Percentiles rank a stretch among this genome's conserved stretches.
These are phyloP conservation scores for Theropithecus gelada DNA, from an alignment of 2,113 vertebrate species.

Conservation along the genomic window DNA sequence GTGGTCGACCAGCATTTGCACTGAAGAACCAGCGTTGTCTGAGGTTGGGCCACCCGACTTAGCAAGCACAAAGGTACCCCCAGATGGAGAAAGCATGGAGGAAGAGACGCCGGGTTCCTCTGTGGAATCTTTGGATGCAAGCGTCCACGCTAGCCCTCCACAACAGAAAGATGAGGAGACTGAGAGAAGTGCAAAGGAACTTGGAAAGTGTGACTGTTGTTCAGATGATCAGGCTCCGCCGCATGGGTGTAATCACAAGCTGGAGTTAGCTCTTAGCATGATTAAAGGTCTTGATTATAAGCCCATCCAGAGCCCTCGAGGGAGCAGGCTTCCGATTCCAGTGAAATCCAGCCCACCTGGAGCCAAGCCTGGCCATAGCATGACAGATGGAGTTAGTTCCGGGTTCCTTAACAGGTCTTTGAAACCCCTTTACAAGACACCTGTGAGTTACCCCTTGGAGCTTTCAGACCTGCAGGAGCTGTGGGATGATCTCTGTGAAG, in stretches of 20 bases:
- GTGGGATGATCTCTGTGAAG: conserved; percentile 92
- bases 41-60: conserved; percentile 83
- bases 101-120: conserved; percentile 87
- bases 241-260: conserved; percentile 78
- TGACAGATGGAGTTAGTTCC: conserved; percentile 78
- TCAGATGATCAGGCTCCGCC: conserved; percentile 81
- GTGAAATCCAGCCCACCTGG: conserved; percentile 82
- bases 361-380: conserved; percentile 70
- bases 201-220: conserved; percentile 85
- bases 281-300: conserved; percentile 89
- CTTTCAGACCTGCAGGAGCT: conserved; percentile 90
- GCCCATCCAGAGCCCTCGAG: conserved; percentile 88
- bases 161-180: conserved; percentile 82
- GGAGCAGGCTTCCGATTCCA: conserved; percentile 92
- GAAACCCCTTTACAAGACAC: conserved; percentile 80
- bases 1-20: conserved; percentile 84
- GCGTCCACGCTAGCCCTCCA: conserved; percentile 77
- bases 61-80: conserved; percentile 71
- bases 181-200: conserved; percentile 77
- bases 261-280: conserved; percentile 88
- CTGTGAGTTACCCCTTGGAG: conserved; percentile 85
- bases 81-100: conserved; percentile 89
- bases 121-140: conserved; percentile 89
- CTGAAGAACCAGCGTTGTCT: conserved; percentile 79
- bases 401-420: conserved; percentile 74